Conservation (phyloP, 2,113 vertebrate species). For the Cottus gobio region DNA sequence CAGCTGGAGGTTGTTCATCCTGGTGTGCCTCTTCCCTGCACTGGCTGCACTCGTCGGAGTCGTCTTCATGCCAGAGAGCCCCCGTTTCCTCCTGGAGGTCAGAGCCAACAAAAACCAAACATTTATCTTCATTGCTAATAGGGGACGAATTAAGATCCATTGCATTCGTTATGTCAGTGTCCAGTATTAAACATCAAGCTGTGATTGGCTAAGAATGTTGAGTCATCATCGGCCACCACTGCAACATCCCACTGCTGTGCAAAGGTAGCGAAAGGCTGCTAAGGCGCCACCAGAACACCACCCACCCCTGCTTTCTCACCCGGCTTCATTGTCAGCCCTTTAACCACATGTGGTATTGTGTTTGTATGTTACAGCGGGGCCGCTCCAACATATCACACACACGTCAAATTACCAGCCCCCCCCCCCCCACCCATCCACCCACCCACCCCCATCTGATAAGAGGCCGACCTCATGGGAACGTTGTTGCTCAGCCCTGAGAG, state of each 20-base stretch:
- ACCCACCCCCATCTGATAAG: constrained; percentile 42
- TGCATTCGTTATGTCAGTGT: background rate
- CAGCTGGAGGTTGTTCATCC: constrained; percentile 95
- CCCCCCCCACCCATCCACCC: constrained; percentile 6
- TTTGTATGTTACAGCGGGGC: constrained; percentile 61
- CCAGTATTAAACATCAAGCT: constrained; percentile 28
- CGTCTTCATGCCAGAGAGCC: constrained; percentile 97
- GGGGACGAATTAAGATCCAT: background rate
- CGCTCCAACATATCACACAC: constrained; percentile 44
- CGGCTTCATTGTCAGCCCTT: constrained; percentile 58
- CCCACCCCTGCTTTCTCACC: constrained; percentile 50
- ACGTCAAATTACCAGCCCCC: constrained; percentile 38
- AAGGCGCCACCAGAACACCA: constrained; percentile 55
- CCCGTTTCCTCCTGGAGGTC: constrained; percentile 96
- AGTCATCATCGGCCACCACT: constrained; percentile 61
- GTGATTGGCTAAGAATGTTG: constrained; percentile 44
- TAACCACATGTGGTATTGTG: constrained; percentile 71
- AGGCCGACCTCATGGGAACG: constrained; percentile 48
- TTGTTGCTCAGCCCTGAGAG: constrained; percentile 5
- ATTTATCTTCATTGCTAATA: background rate
- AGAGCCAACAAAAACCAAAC: constrained; percentile 50
- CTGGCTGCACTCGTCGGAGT: constrained; percentile 89
- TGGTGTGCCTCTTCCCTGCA: constrained; percentile 92
- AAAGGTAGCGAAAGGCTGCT: constrained; percentile 67
- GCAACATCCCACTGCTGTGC: constrained; percentile 69